Evolutionary conservation across 2,113 vertebrate genomes (phyloP).

Genomic region (Ia io): DNA sequence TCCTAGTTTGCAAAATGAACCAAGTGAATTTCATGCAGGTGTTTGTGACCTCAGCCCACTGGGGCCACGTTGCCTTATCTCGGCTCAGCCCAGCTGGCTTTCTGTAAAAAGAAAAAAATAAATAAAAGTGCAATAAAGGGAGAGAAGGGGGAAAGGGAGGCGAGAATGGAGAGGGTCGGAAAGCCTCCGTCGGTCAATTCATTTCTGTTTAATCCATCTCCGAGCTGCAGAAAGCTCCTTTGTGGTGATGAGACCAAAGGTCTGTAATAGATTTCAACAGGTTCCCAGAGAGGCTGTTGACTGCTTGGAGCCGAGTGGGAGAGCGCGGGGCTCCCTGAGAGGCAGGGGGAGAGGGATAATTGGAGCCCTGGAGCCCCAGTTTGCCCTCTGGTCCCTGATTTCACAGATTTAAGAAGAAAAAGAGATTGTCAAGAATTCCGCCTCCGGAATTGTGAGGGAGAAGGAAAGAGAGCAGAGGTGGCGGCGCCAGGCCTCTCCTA

Average conservation of each 20-base stretch:
- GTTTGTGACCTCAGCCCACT: slow-evolving; percentile 52
- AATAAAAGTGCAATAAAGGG: neutral
- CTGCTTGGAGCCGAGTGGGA: neutral
- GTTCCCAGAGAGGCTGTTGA: slow-evolving; percentile 66
- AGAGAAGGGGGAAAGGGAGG: neutral
- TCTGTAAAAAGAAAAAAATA: slow-evolving; percentile 48
- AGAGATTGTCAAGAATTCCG: slow-evolving; percentile 48
- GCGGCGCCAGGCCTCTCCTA: neutral
- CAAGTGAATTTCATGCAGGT: slow-evolving; percentile 66
- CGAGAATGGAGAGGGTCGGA: slow-evolving; percentile 12
- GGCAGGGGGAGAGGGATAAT: slow-evolving; percentile 54
- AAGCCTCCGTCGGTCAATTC: slow-evolving; percentile 60
- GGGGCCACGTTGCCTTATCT: slow-evolving; percentile 7
- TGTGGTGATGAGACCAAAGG: slow-evolving; percentile 76
- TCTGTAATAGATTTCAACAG: slow-evolving; percentile 77
- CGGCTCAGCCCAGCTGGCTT: slow-evolving; percentile 21
- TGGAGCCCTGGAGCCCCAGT: slow-evolving; percentile 41
- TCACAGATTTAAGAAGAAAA: slow-evolving; percentile 64
- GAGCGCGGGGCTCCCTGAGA: slow-evolving; percentile 38
- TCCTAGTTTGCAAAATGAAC: slow-evolving; percentile 61
- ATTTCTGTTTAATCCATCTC: slow-evolving; percentile 77
- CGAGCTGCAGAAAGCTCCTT: slow-evolving; percentile 63
- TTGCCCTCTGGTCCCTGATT: slow-evolving; percentile 66
- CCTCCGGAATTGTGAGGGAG: slow-evolving; percentile 1
- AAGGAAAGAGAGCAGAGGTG: neutral